phyloP scores from a whole-genome alignment of 2,113 vertebrate species.

The Oryzias celebensis region DNA sequence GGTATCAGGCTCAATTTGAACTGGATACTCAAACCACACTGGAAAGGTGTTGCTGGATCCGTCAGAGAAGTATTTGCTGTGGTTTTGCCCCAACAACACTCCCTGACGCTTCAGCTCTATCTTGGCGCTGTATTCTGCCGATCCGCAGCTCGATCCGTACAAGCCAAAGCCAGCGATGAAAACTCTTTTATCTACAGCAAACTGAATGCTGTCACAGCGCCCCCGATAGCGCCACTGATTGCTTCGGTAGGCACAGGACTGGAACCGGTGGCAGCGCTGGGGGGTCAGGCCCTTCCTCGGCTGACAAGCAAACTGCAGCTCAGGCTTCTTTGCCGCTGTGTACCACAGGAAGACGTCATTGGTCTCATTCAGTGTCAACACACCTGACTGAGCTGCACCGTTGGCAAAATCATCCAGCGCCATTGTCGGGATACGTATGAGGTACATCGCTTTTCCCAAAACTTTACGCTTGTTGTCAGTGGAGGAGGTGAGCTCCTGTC shows the following conservation, averaged over 20 bases:
- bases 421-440: conserved; percentile 96
- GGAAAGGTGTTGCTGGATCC: conserved; percentile 97
- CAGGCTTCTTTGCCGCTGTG: conserved; percentile 93
- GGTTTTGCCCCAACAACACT: conserved; percentile 90
- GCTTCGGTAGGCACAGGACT: conserved; percentile 96
- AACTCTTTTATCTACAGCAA: conserved; percentile 93
- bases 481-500: conserved; percentile 84
- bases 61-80: conserved; percentile 96
- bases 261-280: conserved; percentile 95
- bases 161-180: conserved; percentile 96
- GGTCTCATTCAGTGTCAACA: conserved; percentile 93
- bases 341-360: conserved; percentile 99
- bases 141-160: conserved; percentile 95
- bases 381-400: conserved; percentile 92
- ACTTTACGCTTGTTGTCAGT: conserved; percentile 96
- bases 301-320: conserved; percentile 89
- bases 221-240: conserved; percentile 98
- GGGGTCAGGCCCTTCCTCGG: conserved; percentile 88
- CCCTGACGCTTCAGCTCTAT: conserved; percentile 96
- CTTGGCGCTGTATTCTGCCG: conserved; percentile 94
- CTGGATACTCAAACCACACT: conserved; percentile 95
- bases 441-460: conserved; percentile 89
- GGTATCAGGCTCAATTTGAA: conserved; percentile 95
- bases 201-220: conserved; percentile 97
- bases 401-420: conserved; percentile 95